Evolutionary conservation across 1,140 invertebrate genomes (phyloP).

Genomic region (Copidosoma floridanum): DNA sequence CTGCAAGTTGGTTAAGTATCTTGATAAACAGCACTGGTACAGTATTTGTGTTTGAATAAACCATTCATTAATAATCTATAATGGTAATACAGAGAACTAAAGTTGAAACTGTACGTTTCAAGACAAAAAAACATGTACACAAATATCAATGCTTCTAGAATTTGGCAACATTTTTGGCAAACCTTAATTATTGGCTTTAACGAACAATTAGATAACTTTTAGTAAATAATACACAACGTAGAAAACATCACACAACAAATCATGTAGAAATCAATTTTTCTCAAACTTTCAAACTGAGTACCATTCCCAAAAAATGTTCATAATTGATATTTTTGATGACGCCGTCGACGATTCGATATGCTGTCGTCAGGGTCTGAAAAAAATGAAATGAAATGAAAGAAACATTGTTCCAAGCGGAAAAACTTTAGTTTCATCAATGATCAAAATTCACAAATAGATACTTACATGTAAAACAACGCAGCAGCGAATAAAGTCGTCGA

Average conservation of each 20-base stretch:
- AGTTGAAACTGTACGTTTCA: too few relatives aligned
- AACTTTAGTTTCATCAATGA: conserved; percentile 15
- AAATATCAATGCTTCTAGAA: background rate
- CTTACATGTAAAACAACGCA: conserved; percentile 91
- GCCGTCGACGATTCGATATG: conserved; percentile 92
- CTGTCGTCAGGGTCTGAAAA: conserved; percentile 85
- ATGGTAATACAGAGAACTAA: too few relatives aligned
- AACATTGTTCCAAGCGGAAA: too few relatives aligned
- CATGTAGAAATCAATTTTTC: too few relatives aligned
- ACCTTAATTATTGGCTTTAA: too few relatives aligned
- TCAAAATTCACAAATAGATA: conserved; percentile 35
- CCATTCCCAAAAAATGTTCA: conserved; percentile 95
- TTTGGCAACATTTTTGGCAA: conserved; percentile 24
- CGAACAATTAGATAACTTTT: too few relatives aligned
- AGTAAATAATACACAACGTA: background rate
- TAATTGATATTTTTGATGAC: conserved; percentile 95
- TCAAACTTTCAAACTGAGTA: conserved; percentile 88
- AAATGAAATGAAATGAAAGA: conserved; percentile 43
- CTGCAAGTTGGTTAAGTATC: too few relatives aligned
- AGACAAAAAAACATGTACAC: too few relatives aligned
- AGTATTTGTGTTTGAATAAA: too few relatives aligned
- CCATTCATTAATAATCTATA: too few relatives aligned
- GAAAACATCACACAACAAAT: background rate
- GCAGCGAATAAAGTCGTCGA: conserved; percentile 99
- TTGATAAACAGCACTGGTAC: too few relatives aligned